Evolutionary conservation across 2,797 vertebrate genomes (phyloP).

Genomic region (Botia almorhae): DNA sequence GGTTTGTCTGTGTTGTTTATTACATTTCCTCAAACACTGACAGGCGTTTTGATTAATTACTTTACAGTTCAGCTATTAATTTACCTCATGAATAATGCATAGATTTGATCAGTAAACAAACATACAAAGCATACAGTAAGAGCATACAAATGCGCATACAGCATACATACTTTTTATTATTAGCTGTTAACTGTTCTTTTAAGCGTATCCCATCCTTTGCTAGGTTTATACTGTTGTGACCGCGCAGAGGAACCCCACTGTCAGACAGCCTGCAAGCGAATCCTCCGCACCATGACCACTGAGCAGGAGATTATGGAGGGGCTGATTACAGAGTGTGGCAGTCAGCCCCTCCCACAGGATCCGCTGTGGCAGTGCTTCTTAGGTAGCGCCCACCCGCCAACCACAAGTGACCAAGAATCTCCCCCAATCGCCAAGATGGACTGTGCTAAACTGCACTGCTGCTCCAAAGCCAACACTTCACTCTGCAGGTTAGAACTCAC

Average conservation of each 20-base stretch:
- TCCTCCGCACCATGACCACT: conserved; percentile 94
- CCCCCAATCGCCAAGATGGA: conserved; percentile 91
- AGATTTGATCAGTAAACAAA: too few relatives aligned
- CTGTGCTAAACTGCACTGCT: conserved; percentile 97
- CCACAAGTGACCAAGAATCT: conserved; percentile 85
- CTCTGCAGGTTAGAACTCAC: conserved; percentile 84
- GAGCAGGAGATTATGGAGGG: conserved; percentile 98
- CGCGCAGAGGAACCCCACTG: conserved; percentile 90
- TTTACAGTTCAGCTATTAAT: too few relatives aligned
- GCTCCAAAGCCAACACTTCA: conserved; percentile 95
- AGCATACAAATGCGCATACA: too few relatives aligned
- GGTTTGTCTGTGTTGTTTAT: too few relatives aligned
- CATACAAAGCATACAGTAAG: too few relatives aligned
- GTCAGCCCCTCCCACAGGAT: conserved; percentile 95
- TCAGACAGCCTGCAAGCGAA: conserved; percentile 89
- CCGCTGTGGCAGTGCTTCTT: conserved; percentile 99
- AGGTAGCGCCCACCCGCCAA: conserved; percentile 86
- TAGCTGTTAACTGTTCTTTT: background rate
- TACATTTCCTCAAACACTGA: too few relatives aligned
- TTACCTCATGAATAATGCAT: too few relatives aligned
- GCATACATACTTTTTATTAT: too few relatives aligned
- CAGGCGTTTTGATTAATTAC: too few relatives aligned
- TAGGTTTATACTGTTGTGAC: conserved; percentile 97
- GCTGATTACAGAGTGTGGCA: conserved; percentile 90
- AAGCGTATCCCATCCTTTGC: background rate